Percentiles rank a stretch among this genome's conserved stretches.
These are phyloP conservation scores for Panurus biarmicus DNA, from an alignment of 2,113 vertebrate genomes.

Conservation along the genomic window DNA sequence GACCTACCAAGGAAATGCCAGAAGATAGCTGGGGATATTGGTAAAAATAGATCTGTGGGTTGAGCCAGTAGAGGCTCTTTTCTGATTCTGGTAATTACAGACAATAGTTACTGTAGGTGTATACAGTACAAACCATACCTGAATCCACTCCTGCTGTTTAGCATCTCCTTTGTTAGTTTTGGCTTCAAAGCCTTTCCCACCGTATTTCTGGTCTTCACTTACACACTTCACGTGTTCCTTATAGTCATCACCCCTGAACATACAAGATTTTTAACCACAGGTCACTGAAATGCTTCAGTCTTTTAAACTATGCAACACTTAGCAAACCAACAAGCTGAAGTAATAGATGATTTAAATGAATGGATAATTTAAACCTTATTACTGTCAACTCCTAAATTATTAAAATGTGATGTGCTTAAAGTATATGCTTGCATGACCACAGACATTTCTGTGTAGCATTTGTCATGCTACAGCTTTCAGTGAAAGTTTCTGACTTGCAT, in stretches of 20 bases:
- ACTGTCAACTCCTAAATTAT: accelerated
- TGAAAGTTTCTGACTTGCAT: background rate
- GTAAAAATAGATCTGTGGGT: background rate
- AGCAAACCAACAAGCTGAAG: background rate
- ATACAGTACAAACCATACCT: constrained; percentile 65
- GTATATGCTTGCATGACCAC: background rate
- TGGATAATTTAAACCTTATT: accelerated
- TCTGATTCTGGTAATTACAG: background rate
- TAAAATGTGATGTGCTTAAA: background rate
- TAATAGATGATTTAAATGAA: background rate
- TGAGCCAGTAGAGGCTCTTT: background rate
- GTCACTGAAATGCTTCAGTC: background rate
- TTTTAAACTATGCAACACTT: background rate
- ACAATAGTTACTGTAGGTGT: background rate
- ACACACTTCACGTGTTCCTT: constrained; percentile 84
- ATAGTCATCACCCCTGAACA: constrained; percentile 85
- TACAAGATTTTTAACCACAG: background rate
- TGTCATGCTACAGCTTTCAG: background rate
- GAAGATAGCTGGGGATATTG: background rate
- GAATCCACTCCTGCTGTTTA: constrained; percentile 93
- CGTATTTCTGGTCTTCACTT: constrained; percentile 93
- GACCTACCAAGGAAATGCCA: background rate
- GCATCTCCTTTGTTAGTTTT: constrained; percentile 87
- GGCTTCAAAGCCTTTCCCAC: constrained; percentile 86
- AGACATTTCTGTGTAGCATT: background rate